phyloP scores from a whole-genome alignment of 2,888 invertebrate genomes.

The Scaptomyza caliginosa region DNA sequence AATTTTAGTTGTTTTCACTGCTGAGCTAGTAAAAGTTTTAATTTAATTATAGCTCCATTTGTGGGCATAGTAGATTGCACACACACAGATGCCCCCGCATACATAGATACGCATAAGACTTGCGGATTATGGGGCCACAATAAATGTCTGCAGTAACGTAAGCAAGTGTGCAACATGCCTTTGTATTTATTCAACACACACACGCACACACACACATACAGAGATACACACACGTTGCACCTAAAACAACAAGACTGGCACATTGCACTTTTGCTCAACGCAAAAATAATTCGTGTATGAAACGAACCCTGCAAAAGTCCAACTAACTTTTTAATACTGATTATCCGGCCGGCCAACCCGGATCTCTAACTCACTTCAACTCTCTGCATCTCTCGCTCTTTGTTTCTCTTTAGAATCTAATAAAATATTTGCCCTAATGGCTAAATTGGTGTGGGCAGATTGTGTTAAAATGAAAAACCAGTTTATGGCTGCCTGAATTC shows the following conservation, averaged over 20 bases:
- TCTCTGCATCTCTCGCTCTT: conserved; percentile 13
- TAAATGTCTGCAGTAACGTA: conserved; percentile 63
- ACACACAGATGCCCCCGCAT: conserved; percentile 21
- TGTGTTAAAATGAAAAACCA: conserved; percentile 48
- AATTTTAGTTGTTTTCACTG: conserved; percentile 27
- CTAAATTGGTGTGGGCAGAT: conserved; percentile 58
- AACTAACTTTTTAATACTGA: conserved; percentile 68
- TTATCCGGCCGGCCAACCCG: conserved; percentile 54
- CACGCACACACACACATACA: conserved; percentile 9
- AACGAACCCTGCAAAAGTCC: conserved; percentile 17
- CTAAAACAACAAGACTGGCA: conserved; percentile 51
- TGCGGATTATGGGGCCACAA: conserved; percentile 64
- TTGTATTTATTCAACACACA: conserved; percentile 47
- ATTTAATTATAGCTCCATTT: conserved; percentile 76
- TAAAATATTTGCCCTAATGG: conserved; percentile 50
- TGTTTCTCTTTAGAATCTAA: conserved; percentile 54
- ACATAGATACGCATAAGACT: conserved; percentile 58
- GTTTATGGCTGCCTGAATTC: conserved; percentile 1
- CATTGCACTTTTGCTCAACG: conserved; percentile 46
- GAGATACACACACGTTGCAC: conserved; percentile 18
- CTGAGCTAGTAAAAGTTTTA: conserved; percentile 63
- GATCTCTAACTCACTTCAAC: conserved; percentile 25
- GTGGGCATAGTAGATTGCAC: conserved; percentile 51
- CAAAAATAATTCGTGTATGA: conserved; percentile 38
- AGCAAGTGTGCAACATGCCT: conserved; percentile 49